Base-by-base conservation (phyloP, 2,888 invertebrate genomes). In the Ichneumon xanthorius region DNA sequence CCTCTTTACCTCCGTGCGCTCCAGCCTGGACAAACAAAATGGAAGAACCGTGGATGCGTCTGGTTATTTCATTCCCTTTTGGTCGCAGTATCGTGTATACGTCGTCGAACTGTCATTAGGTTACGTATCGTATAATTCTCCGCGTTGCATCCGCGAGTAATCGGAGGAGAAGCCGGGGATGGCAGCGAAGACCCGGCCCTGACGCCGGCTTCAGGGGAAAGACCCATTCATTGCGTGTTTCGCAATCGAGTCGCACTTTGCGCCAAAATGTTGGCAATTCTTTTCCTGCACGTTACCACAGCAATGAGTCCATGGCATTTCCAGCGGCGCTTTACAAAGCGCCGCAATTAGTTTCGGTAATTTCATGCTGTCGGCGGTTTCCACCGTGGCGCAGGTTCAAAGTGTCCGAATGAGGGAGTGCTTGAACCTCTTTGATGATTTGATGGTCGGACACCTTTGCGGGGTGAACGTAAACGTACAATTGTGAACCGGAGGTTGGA, bases 91-190 rank as follows among this genome's bases (percentile, higher is more conserved):
- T 14, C 14, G 19, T 48, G 50, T 50, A 61, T 33, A 48, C 72
- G 58, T 72, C 16, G 67, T 76, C 65, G 58, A 55, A 67, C 73
- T 45, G 63, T 78, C 80, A 80, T 84, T 84, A 77, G 73, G 77
- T 78, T 55, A 70, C 80, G 80, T 77, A 78, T 78, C 84, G 73
- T 81, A 77, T 81, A 78, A 81, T 81, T 70, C 81, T 68, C n/a
- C 48, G 50, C 30, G 72, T 53, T 80, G 68, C 72, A 81, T 81
- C 53, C 40, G 71, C 2, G 61, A 45, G 63, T 76, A 58, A 80
- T 48, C 68, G 73, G 67, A 45, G 37, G 6, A 50, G 40, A 9
- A 40, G 11, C 19, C 7, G 45, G 58, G 48, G 50, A 37, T 63
- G 30, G 11, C 11, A 26, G 26, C 1, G 11, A 58, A 84, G 76